phyloP scores from a whole-genome alignment of 2,113 vertebrate genomes.

The Neopipo cinnamomea region DNA sequence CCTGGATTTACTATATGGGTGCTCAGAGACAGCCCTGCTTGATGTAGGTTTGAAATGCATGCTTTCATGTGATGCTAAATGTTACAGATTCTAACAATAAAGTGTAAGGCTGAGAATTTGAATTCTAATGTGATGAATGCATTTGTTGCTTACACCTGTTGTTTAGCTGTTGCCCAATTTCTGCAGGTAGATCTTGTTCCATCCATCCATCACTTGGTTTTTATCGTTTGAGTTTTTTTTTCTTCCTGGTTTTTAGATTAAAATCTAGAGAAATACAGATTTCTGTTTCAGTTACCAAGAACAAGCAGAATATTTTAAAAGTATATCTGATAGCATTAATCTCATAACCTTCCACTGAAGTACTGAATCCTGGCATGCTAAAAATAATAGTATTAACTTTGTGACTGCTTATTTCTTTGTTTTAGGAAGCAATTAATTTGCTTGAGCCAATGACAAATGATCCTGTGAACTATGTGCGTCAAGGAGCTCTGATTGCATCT shows the following conservation, averaged over 20 bases:
- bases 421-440: slow-evolving; percentile 96
- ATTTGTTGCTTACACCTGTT: not conserved
- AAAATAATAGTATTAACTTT: not conserved
- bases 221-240: not conserved
- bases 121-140: not conserved
- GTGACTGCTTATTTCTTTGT: not conserved
- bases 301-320: not conserved
- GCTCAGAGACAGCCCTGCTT: not conserved
- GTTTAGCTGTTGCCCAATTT: not conserved
- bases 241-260: not conserved
- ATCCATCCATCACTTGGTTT: not conserved
- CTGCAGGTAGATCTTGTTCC: not conserved
- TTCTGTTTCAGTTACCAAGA: not conserved
- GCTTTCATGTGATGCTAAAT: not conserved
- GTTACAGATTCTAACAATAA: not conserved
- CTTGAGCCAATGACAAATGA: slow-evolving; percentile 99
- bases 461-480: slow-evolving; percentile 96
- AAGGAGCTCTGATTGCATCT: slow-evolving; percentile 95
- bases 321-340: not conserved
- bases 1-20: not conserved
- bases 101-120: not conserved
- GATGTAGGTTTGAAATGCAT: not conserved
- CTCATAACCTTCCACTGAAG: not conserved
- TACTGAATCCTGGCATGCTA: not conserved
- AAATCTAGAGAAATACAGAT: not conserved